phyloP scores from a whole-genome alignment of 2,888 invertebrate genomes.

The Dione vanillae region DNA sequence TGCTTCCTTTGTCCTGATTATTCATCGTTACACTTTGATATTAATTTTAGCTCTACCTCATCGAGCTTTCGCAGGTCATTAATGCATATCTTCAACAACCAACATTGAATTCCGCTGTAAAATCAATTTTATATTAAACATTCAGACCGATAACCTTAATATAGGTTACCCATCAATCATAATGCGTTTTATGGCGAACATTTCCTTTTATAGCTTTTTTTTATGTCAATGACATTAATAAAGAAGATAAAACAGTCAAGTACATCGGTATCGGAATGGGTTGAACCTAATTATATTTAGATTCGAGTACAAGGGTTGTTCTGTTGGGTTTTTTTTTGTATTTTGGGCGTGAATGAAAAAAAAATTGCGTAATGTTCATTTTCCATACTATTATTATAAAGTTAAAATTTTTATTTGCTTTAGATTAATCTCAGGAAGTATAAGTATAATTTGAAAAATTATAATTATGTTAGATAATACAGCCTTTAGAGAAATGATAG shows the following conservation, averaged over 20 bases:
- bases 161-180: slow-evolving; percentile 39
- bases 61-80: slow-evolving; percentile 25
- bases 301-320: background rate
- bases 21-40: background rate
- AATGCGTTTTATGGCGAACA: slow-evolving; percentile 37
- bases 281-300: background rate
- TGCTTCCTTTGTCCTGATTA: slow-evolving; percentile 7
- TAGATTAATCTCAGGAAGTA: no score
- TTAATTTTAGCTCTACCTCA: slow-evolving; percentile 14
- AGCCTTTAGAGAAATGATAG: no score
- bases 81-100: slow-evolving; percentile 31
- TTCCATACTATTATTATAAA: no score
- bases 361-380: no score
- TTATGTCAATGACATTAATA: slow-evolving; percentile 34
- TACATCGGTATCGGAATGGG: background rate
- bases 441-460: no score
- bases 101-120: slow-evolving; percentile 19
- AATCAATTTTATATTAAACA: slow-evolving; percentile 25
- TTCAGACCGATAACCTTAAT: slow-evolving; percentile 37
- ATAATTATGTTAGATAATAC: no score
- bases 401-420: no score
- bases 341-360: background rate
- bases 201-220: slow-evolving; percentile 43
- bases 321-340: background rate
- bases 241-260: slow-evolving; percentile 14